These are phyloP conservation scores for Cremastobaeus sp. DNA, from an alignment of 2,888 invertebrate species.

Conservation along the genomic window DNA sequence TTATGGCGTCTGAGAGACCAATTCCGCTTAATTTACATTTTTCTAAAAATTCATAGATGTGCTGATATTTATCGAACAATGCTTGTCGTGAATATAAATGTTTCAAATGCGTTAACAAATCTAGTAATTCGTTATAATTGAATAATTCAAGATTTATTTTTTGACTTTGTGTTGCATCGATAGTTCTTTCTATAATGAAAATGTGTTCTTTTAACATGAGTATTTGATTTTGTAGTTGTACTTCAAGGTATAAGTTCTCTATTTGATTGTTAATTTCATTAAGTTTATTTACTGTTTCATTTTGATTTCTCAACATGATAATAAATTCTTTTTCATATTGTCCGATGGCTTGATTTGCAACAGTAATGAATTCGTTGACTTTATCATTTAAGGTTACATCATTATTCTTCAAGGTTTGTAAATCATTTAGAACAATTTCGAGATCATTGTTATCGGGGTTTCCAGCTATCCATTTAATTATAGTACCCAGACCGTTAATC, in stretches of 20 bases:
- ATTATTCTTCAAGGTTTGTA: constrained; percentile 7
- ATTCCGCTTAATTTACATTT: constrained; percentile 12
- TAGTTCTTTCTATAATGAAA: constrained; percentile 8
- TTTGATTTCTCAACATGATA: constrained; percentile 3
- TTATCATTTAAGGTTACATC: background rate
- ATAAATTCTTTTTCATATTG: constrained; percentile 10
- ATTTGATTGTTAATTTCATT: background rate
- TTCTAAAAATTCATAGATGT: background rate
- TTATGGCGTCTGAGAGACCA: constrained; percentile 1
- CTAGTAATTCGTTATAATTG: background rate
- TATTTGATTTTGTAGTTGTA: constrained; percentile 14
- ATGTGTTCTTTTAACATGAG: constrained; percentile 4
- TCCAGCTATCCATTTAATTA: constrained; percentile 8
- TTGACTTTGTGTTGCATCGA: background rate
- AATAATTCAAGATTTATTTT: constrained; percentile 11
- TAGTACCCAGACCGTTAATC: constrained; percentile 7
- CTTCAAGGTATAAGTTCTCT: constrained; percentile 7
- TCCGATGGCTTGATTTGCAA: constrained; percentile 3
- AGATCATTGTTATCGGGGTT: constrained; percentile 14
- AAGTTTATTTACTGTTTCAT: constrained; percentile 5
- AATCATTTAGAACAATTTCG: constrained; percentile 12
- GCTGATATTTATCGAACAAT: background rate
- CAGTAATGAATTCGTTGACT: constrained; percentile 3
- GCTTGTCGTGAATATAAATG: background rate
- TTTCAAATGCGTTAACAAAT: background rate